These are phyloP conservation scores for Macroglossus sobrinus DNA, from an alignment of 2,113 vertebrate species.

Conservation along the genomic window DNA sequence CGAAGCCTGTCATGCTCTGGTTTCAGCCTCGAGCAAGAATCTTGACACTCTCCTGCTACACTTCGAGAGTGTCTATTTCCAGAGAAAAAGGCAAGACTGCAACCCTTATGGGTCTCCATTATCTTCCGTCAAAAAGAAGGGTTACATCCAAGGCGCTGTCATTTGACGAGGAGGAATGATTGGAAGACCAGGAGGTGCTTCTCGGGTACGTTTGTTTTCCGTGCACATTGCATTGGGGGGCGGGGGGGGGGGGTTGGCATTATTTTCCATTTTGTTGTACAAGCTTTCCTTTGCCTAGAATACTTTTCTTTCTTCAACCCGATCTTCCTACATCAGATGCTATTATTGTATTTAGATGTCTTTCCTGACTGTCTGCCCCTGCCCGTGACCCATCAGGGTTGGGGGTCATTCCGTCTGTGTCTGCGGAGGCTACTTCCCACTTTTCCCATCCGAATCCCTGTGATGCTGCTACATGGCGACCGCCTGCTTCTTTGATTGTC, in stretches of 20 bases:
- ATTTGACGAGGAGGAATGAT: neutral
- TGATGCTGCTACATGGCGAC: rapidly evolving
- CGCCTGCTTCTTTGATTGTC: neutral
- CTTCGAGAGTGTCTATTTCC: neutral
- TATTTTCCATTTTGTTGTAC: neutral
- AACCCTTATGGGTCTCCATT: neutral
- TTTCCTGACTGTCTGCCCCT: neutral
- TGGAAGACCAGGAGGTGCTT: neutral
- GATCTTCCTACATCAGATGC: neutral
- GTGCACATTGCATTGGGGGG: neutral
- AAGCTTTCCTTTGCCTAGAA: neutral
- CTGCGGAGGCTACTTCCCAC: neutral
- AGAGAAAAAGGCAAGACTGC: neutral
- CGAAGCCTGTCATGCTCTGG: neutral
- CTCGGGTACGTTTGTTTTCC: neutral
- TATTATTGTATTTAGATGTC: neutral
- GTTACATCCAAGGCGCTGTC: neutral
- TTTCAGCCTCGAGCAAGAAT: neutral
- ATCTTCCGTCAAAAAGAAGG: neutral
- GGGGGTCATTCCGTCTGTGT: neutral
- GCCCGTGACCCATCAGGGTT: neutral
- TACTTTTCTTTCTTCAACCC: neutral
- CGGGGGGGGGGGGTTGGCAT: too few relatives aligned
- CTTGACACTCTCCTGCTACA: neutral
- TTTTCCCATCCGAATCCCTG: neutral